Percentiles rank a stretch among this genome's conserved stretches.
These are phyloP conservation scores for Triplophysa yarkandensis DNA, from an alignment of 2,797 vertebrate genomes.

Conservation along the genomic window DNA sequence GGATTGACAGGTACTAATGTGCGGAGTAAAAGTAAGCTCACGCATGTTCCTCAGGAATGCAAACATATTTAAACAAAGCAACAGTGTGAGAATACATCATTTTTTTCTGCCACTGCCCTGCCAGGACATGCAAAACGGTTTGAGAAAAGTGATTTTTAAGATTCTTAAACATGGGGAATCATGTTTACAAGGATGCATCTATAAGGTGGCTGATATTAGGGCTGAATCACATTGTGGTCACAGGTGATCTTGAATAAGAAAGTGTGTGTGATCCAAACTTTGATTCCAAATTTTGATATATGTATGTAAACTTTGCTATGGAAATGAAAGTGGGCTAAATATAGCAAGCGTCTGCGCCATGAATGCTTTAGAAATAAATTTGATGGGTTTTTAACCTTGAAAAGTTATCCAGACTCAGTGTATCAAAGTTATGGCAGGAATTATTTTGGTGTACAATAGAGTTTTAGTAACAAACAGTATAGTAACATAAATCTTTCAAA, in stretches of 20 bases:
- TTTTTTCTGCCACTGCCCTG: not conserved
- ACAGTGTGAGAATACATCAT: slow-evolving; percentile 5
- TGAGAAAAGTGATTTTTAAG: not conserved
- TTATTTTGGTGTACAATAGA: too few species aligned
- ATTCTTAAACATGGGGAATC: not conserved
- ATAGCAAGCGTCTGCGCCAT: not conserved
- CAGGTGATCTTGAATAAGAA: not conserved
- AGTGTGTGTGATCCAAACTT: too few species aligned
- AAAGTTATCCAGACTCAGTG: not conserved
- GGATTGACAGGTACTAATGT: slow-evolving; percentile 28
- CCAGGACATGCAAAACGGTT: not conserved
- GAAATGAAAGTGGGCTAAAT: not conserved
- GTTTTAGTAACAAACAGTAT: too few species aligned
- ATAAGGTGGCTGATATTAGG: not conserved
- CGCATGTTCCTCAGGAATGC: slow-evolving; percentile 51
- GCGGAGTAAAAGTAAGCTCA: slow-evolving; percentile 30
- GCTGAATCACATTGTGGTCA: not conserved
- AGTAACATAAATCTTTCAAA: too few species aligned
- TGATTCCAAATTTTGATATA: slow-evolving; percentile 4
- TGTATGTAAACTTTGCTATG: not conserved
- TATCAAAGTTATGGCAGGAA: not conserved
- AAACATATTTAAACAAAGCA: slow-evolving; percentile 51
- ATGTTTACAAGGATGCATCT: not conserved
- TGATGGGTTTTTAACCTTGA: not conserved
- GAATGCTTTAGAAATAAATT: not conserved